Evolutionary conservation across 2,888 invertebrate genomes (phyloP), one percentile per base, ranked within the genome.

Genomic region (Polymixis lichenea): DNA sequence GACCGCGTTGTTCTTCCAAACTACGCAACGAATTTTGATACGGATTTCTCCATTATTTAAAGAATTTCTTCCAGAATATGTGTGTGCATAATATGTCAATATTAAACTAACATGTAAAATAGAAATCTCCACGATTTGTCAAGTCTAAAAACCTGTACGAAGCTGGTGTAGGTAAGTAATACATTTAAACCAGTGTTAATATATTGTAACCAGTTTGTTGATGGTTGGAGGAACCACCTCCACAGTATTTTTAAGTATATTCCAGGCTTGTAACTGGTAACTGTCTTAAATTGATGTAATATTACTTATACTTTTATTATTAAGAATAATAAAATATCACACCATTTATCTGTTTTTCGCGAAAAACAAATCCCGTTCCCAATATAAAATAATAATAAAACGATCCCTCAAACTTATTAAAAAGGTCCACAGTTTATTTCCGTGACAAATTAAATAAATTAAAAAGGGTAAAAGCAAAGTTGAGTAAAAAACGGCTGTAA

Each of bases 381-480:
- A 55, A 28, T 38, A 38, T 25, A 73, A 53, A 80, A 43, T 32
- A 25, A 28, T 61, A 55, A 17, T 46, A 32, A 60, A 60, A 61
- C 9, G 25, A 77, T 53, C 62, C 38, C 38, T 22, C 11, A 49
- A 74, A 74, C 32, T 67, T 38, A 56, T 55, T 55, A 64, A 69
- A 69, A 76, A 25, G 32, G 43, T 15, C 32, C 64, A 61, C 53
- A 49, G 25, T 58, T 56, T 68, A 60, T 68, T 68, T 71, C 9
- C 28, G n/a, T 61, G 19, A 46, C 22, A 64, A 64, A 72, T 85
- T 66, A 68, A 78, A 70, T 82, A 28, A 73, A 77, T 73, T 66
- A 64, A 74, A 83, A 86, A 73, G 62, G 77, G 74, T 70, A 53
- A 69, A 43, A 72, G 46, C 19, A 60, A 51, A 60, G 53, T 67